Conservation (phyloP, 2,797 vertebrate species). For the Labroides dimidiatus region DNA sequence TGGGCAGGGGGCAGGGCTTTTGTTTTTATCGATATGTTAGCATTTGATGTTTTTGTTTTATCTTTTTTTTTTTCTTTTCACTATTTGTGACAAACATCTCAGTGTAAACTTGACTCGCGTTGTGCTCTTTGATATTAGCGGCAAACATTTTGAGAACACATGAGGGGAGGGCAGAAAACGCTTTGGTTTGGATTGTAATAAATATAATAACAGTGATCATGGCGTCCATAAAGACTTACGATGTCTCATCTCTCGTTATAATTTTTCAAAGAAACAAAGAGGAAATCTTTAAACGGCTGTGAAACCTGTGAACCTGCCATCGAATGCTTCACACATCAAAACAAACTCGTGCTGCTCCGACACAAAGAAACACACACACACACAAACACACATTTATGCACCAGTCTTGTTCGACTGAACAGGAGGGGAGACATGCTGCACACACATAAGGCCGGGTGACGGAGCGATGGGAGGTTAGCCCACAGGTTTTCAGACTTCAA, state of each 20-base stretch:
- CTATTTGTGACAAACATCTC: slow-evolving; percentile 37
- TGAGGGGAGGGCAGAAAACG: slow-evolving; percentile 52
- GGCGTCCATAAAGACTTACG: slow-evolving; percentile 39
- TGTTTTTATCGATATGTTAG: slow-evolving; percentile 7
- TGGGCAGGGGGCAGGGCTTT: slow-evolving; percentile 20
- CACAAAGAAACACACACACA: slow-evolving; percentile 52
- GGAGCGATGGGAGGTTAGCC: slow-evolving; percentile 4
- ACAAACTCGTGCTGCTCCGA: slow-evolving; percentile 57
- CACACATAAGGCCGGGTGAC: slow-evolving; percentile 45
- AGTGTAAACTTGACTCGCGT: slow-evolving; percentile 76
- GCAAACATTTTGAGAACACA: slow-evolving; percentile 60
- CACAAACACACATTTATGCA: slow-evolving; percentile 42
- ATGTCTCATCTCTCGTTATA: slow-evolving; percentile 36
- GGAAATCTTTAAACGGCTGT: slow-evolving; percentile 51
- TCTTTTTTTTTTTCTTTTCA: slow-evolving; percentile 21
- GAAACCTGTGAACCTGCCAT: slow-evolving; percentile 55
- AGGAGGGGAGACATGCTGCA: slow-evolving; percentile 64
- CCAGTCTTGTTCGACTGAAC: slow-evolving; percentile 55
- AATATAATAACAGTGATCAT: slow-evolving; percentile 59
- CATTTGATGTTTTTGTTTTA: not conserved
- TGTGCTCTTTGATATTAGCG: slow-evolving; percentile 80
- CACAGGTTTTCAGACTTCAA: slow-evolving; percentile 28
- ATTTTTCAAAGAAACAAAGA: slow-evolving; percentile 43
- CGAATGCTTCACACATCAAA: slow-evolving; percentile 35
- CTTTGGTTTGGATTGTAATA: slow-evolving; percentile 79